Evolutionary conservation across 2,113 vertebrate species (phyloP), one percentile per base, ranked within the genome.

Genomic region (Sorex fumeus): DNA sequence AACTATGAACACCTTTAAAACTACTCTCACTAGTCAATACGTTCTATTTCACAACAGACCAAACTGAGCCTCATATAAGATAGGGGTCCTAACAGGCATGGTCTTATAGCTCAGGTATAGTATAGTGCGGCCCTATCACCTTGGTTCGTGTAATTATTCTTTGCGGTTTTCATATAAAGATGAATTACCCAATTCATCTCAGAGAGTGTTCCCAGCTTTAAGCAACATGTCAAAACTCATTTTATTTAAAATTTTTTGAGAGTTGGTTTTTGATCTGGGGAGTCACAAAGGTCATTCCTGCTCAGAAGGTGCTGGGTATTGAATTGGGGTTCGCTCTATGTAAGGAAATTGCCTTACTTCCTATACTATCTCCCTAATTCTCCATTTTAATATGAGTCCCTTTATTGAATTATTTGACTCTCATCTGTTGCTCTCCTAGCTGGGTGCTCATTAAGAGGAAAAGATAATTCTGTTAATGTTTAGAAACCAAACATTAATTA

Each of bases 401-500:
- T 87, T 67, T 32, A 64, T 34, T 84, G 25, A 81, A 72, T 85
- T 53, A 62, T 15, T 27, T 66, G 40, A 30, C 45, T 80, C 4
- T 34, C 8, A 23, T 43, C 45, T 10, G 0, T 80, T 21, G 19
- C 47, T 75, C 23, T 72, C 23, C 30, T 86, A 6, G 1, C 5
- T 69, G 36, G 4, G 25, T 76, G 27, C 16, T 27, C 25, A 72
- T 84, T 71, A 67, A 84, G 6, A 60, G n/a, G 23, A 12, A 7
- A 21, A 89, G 67, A 70, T 16, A 71, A 70, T 47, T 78, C 28
- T 74, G 27, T 83, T 91, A 34, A 8, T 34, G 86, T 75, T 79
- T n/a, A 86, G 40, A 93, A 69, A 88, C 18, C 45, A 25, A 82
- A 86, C 83, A 11, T 43, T 64, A 69, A 43, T 30, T 70, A 57